Percentiles rank a stretch among this genome's conserved stretches.
phyloP scores from a whole-genome alignment of 2,113 vertebrate species.

The Conger conger region DNA sequence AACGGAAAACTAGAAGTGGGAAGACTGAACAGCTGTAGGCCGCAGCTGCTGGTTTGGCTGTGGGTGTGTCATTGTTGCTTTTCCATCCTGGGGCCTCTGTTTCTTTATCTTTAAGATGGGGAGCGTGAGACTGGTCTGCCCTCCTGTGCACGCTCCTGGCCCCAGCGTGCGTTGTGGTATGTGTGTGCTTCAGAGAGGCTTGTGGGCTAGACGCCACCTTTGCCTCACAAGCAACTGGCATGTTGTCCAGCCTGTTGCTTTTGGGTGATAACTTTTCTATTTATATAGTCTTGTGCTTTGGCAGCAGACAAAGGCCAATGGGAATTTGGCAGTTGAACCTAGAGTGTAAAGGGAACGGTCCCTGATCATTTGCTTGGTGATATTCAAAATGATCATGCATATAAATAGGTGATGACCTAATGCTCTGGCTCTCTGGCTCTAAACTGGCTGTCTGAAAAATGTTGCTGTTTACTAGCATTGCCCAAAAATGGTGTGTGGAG shows the following conservation, averaged over 20 bases:
- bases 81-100: not conserved
- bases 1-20: slow-evolving; percentile 5
- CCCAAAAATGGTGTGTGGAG: too few relatives aligned
- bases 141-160: not conserved
- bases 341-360: not conserved
- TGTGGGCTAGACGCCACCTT: not conserved
- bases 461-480: not conserved
- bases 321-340: not conserved
- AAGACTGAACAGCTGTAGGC: not conserved
- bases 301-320: not conserved
- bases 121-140: not conserved
- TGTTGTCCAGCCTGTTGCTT: not conserved
- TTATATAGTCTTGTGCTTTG: not conserved
- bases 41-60: not conserved
- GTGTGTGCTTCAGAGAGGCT: not conserved
- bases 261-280: not conserved
- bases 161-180: not conserved
- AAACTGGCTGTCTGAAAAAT: not conserved
- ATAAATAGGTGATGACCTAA: not conserved
- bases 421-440: not conserved
- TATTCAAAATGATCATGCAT: not conserved
- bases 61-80: not conserved
- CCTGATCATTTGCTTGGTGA: not conserved
- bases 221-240: not conserved
- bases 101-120: not conserved